phyloP scores from a whole-genome alignment of 2,797 vertebrate species.

The Liasis olivaceus region DNA sequence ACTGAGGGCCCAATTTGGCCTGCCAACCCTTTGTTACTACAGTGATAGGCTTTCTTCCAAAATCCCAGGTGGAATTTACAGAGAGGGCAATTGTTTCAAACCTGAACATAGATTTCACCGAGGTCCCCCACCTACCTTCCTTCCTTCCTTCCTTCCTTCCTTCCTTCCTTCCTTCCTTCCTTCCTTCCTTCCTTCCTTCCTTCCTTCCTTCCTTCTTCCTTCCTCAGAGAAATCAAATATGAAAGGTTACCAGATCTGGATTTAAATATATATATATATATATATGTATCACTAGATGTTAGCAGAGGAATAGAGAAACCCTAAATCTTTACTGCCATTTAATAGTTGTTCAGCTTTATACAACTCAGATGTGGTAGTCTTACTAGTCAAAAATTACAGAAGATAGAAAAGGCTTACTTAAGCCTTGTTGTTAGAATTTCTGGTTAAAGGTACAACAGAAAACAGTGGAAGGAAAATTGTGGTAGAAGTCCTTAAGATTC shows the following conservation, averaged over 20 bases:
- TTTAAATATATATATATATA: background rate
- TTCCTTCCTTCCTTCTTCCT: no score
- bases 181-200: no score
- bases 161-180: no score
- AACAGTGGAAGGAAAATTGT: background rate
- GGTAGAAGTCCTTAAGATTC: background rate
- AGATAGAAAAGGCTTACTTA: background rate
- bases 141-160: no score
- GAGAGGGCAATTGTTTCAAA: slow-evolving; percentile 7
- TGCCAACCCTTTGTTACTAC: slow-evolving; percentile 13
- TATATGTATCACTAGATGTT: background rate
- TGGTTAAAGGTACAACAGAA: background rate
- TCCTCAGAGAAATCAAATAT: background rate
- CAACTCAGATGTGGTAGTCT: no score
- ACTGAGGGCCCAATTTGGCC: slow-evolving; percentile 13
- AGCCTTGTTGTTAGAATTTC: background rate
- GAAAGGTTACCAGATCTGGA: background rate
- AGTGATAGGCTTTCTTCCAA: slow-evolving; percentile 13
- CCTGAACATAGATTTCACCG: background rate
- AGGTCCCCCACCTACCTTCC: background rate
- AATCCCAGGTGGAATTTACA: slow-evolving; percentile 14
- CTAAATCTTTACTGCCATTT: no score
- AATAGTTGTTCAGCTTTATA: no score
- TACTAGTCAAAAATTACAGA: no score
- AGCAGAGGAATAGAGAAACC: background rate